A percentile compares a stretch with the other conserved stretches of the same genome.
Evolutionary conservation across 2,797 vertebrate genomes (phyloP).

Genomic region (Gorsachius magnificus): DNA sequence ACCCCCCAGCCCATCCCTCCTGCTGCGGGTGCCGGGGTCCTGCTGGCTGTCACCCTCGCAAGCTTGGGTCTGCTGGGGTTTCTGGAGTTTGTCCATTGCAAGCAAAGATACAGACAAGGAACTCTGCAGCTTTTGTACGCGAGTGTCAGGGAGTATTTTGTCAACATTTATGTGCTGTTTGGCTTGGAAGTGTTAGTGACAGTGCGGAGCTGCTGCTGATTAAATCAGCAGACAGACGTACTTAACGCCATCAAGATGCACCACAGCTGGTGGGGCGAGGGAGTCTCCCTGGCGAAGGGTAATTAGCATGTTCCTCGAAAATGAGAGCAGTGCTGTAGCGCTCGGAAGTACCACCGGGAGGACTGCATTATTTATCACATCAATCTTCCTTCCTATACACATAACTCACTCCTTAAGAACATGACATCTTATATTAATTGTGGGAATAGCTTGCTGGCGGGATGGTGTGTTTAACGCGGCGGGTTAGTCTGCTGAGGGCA

Average conservation of each 20-base stretch:
- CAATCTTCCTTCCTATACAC: background rate
- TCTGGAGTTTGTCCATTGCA: background rate
- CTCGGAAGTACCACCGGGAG: background rate
- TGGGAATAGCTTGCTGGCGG: background rate
- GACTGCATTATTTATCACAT: background rate
- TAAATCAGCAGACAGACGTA: background rate
- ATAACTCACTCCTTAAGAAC: background rate
- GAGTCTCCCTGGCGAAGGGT: background rate
- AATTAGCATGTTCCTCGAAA: constrained; percentile 14
- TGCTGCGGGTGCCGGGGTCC: too few species aligned
- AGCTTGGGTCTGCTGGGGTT: background rate
- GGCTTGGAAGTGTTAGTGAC: constrained; percentile 20
- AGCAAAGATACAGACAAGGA: background rate
- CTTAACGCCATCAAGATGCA: background rate
- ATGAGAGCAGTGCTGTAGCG: background rate
- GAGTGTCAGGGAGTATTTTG: constrained; percentile 53
- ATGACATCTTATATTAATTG: background rate
- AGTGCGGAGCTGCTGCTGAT: background rate
- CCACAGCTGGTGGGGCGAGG: background rate
- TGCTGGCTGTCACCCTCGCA: background rate
- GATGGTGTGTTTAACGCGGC: rapidly evolving
- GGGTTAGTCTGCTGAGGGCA: background rate
- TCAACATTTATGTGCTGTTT: constrained; percentile 49
- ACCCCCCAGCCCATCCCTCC: background rate
- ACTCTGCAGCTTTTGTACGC: background rate